These are phyloP conservation scores for Thaumetopoea pityocampa DNA, from an alignment of 1,140 invertebrate genomes.

Conservation along the genomic window DNA sequence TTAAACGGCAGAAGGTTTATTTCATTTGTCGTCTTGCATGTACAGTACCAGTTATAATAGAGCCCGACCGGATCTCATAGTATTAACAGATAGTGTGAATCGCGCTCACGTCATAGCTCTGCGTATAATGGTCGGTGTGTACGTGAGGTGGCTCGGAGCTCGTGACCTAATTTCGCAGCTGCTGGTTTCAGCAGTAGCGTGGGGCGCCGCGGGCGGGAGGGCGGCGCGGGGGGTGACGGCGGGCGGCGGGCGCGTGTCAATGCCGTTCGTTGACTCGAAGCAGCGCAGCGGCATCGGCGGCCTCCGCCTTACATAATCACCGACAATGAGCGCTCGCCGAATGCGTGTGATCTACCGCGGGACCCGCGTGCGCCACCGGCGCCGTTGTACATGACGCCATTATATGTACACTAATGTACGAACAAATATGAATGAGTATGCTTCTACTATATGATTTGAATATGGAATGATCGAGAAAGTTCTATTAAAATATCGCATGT, in stretches of 20 bases:
- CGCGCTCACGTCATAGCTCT: conserved; percentile 38
- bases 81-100: conserved; percentile 15
- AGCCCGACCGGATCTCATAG: conserved; percentile 18
- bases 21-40: conserved; percentile 47
- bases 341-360: conserved; percentile 59
- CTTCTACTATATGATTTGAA: too few relatives aligned
- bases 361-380: conserved; percentile 4
- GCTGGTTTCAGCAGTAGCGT: conserved; percentile 65
- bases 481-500: too few relatives aligned
- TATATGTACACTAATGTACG: too few relatives aligned
- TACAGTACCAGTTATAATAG: conserved; percentile 33
- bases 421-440: conserved; percentile 1
- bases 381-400: too few relatives aligned
- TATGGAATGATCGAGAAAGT: too few relatives aligned
- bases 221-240: conserved; percentile 21
- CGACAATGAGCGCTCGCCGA: conserved; percentile 62
- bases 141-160: conserved; percentile 62
- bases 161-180: conserved; percentile 73
- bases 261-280: conserved; percentile 72
- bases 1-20: conserved; percentile 46
- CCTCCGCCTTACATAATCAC: conserved; percentile 73
- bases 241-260: conserved; percentile 60
- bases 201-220: conserved; percentile 32
- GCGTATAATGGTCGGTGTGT: conserved; percentile 39
- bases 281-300: conserved; percentile 63